Conservation (phyloP, 2,113 vertebrate genomes). For the Vireo altiloquus region DNA sequence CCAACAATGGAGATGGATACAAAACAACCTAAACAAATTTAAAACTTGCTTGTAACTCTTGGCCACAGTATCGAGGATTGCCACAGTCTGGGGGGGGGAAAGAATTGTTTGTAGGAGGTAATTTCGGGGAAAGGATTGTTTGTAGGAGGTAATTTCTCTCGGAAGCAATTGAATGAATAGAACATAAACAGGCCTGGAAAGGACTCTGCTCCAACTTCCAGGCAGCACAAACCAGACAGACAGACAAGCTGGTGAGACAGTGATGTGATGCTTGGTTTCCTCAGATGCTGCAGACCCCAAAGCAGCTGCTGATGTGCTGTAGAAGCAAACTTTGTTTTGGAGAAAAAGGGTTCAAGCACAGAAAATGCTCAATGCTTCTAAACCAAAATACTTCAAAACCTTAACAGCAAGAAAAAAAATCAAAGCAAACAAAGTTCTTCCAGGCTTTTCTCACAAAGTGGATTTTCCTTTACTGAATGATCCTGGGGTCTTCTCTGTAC, state of each 20-base stretch:
- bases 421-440: background rate
- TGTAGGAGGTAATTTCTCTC: background rate
- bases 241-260: background rate
- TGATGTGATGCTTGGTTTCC: background rate
- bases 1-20: rapidly evolving
- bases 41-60: background rate
- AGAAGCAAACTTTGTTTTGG: background rate
- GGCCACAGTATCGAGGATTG: rapidly evolving
- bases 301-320: background rate
- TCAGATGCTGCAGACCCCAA: background rate
- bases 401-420: background rate
- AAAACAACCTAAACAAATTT: background rate
- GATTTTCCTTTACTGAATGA: background rate
- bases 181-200: background rate
- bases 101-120: background rate
- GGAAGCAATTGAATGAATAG: background rate
- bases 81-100: background rate
- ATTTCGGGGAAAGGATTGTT: background rate
- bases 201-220: background rate
- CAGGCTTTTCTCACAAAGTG: background rate
- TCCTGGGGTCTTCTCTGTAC: background rate
- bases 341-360: background rate
- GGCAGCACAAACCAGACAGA: background rate
- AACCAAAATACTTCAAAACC: background rate
- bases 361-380: background rate